A percentile compares a stretch with the other conserved stretches of the same genome.
phyloP scores from a whole-genome alignment of 2,113 vertebrate species.

The Porphyrio hochstetteri region DNA sequence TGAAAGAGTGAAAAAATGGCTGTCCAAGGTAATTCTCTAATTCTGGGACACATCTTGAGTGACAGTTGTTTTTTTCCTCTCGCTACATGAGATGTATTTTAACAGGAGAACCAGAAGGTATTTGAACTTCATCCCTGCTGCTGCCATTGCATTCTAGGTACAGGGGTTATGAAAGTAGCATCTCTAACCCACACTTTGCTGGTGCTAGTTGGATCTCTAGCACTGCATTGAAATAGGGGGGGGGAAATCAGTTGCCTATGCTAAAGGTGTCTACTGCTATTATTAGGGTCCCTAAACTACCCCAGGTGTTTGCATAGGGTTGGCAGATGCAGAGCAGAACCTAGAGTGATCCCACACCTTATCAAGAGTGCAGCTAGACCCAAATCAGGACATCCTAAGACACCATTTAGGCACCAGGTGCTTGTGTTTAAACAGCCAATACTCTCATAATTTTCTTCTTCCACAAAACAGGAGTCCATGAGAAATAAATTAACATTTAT shows the following conservation, averaged over 20 bases:
- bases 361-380: background rate
- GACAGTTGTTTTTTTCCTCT: background rate
- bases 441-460: background rate
- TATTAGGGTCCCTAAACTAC: background rate
- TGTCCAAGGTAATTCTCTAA: conserved; percentile 7
- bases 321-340: background rate
- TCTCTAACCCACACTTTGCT: background rate
- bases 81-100: background rate
- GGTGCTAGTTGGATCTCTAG: background rate
- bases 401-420: background rate
- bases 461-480: background rate
- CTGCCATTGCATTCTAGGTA: background rate
- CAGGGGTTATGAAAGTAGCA: background rate
- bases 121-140: background rate
- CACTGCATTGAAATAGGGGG: background rate
- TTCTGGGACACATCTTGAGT: background rate
- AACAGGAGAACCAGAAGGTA: background rate
- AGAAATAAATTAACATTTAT: background rate
- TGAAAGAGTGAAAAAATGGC: conserved; percentile 26
- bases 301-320: background rate
- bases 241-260: background rate
- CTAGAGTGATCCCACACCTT: background rate
- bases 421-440: background rate
- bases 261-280: background rate
- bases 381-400: background rate